Conservation (phyloP, 2,888 invertebrate genomes). For the Chrysolina americana region DNA sequence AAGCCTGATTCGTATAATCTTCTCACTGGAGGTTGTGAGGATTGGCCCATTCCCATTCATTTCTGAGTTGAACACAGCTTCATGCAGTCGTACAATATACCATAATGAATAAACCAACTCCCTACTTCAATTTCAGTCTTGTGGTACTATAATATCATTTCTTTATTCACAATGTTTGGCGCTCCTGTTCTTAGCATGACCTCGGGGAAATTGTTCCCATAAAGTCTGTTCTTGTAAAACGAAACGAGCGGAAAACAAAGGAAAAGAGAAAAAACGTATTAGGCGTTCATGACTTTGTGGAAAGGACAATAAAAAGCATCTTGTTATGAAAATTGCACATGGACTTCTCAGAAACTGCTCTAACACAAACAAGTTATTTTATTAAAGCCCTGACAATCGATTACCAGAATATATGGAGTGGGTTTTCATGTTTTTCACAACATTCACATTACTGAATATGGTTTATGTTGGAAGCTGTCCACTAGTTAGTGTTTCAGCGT, state of each 20-base stretch:
- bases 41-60: too few species aligned
- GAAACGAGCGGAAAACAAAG: slow-evolving; percentile 14
- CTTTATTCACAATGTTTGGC: slow-evolving; percentile 3
- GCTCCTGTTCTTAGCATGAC: not conserved
- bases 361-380: not conserved
- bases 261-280: slow-evolving; percentile 6
- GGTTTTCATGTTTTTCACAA: not conserved
- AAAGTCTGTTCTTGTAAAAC: slow-evolving; percentile 16
- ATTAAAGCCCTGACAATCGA: not conserved
- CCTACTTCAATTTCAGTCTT: not conserved
- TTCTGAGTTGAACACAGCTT: too few species aligned
- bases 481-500: too few species aligned
- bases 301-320: slow-evolving; percentile 9
- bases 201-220: slow-evolving; percentile 19
- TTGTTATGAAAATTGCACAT: slow-evolving; percentile 14
- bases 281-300: slow-evolving; percentile 15
- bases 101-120: not conserved
- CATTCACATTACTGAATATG: too few species aligned
- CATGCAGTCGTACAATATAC: not conserved
- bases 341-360: not conserved
- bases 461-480: too few species aligned
- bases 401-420: not conserved
- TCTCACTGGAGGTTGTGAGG: too few species aligned
- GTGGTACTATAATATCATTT: slow-evolving; percentile 3
- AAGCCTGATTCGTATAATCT: too few species aligned